Conservation (phyloP, 2,113 vertebrate genomes). For the Amphiprion percula region DNA sequence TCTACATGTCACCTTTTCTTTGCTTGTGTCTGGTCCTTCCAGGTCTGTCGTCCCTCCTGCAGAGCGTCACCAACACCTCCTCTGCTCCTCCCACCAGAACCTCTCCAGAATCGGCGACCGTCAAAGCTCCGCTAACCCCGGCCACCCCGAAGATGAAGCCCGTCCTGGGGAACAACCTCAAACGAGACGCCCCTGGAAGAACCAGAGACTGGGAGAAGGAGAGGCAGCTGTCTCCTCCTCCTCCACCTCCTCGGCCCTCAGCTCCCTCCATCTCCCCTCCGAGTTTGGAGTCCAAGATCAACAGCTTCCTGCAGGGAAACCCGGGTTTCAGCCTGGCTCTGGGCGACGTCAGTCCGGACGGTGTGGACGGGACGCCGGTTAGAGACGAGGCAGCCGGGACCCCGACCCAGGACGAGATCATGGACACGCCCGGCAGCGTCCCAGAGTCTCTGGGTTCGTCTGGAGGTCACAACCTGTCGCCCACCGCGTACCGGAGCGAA, state of each 20-base stretch:
- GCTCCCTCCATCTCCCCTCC: constrained; percentile 83
- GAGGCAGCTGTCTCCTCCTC: constrained; percentile 71
- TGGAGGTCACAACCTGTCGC: constrained; percentile 79
- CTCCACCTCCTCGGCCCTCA: constrained; percentile 62
- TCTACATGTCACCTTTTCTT: not conserved
- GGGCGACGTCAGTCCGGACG: constrained; percentile 86
- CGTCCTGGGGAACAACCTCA: constrained; percentile 71
- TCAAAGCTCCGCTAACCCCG: constrained; percentile 84
- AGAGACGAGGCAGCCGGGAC: constrained; percentile 95
- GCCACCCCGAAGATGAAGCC: constrained; percentile 87
- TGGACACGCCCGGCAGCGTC: constrained; percentile 92
- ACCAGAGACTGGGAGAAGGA: constrained; percentile 74
- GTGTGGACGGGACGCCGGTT: constrained; percentile 93
- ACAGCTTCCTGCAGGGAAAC: constrained; percentile 98
- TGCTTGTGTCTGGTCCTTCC: constrained; percentile 47
- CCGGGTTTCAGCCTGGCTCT: constrained; percentile 91
- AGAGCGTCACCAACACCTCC: constrained; percentile 88
- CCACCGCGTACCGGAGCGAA: constrained; percentile 84
- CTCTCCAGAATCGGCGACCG: constrained; percentile 74
- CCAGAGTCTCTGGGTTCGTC: constrained; percentile 68
- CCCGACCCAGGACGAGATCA: constrained; percentile 97
- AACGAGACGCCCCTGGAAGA: constrained; percentile 70
- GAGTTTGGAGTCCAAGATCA: constrained; percentile 97
- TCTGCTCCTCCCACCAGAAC: constrained; percentile 79
- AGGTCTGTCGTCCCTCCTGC: constrained; percentile 95